Evolutionary conservation across 2,888 invertebrate species (phyloP).

Genomic region (Buathra laborator): DNA sequence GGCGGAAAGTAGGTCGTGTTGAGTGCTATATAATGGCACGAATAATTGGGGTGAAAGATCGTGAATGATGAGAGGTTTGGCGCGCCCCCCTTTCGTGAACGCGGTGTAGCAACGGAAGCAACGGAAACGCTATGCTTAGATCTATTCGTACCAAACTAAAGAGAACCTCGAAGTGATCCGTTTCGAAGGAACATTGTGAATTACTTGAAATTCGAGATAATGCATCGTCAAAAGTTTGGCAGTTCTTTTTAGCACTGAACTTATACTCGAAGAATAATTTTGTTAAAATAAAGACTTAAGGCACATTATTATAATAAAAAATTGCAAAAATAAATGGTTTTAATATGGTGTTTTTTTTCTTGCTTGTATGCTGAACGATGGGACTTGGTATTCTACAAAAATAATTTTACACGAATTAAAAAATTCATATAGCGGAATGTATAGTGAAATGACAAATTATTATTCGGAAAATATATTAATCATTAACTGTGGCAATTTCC

Average conservation of each 20-base stretch:
- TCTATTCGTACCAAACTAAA: conserved; percentile 18
- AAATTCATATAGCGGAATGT: too few species aligned
- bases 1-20: not conserved
- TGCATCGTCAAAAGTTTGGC: not conserved
- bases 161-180: conserved; percentile 37
- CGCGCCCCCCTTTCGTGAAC: not conserved
- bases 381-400: too few species aligned
- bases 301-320: too few species aligned
- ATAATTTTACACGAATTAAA: too few species aligned
- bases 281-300: too few species aligned
- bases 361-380: too few species aligned
- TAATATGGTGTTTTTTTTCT: too few species aligned
- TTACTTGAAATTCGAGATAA: conserved; percentile 19
- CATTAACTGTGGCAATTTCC: too few species aligned
- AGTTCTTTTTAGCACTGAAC: not conserved
- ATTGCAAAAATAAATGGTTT: too few species aligned
- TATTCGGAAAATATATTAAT: too few species aligned
- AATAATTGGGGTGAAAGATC: conserved; percentile 51
- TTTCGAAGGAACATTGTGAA: conserved; percentile 26
- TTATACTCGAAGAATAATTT: not conserved
- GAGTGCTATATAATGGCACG: conserved; percentile 4
- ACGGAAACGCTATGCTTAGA: conserved; percentile 48
- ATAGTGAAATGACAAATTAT: too few species aligned
- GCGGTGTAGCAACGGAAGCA: not conserved
- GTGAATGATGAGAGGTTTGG: not conserved